These are phyloP conservation scores for Syrphus vitripennis DNA, from an alignment of 2,888 invertebrate genomes.

Conservation along the genomic window DNA sequence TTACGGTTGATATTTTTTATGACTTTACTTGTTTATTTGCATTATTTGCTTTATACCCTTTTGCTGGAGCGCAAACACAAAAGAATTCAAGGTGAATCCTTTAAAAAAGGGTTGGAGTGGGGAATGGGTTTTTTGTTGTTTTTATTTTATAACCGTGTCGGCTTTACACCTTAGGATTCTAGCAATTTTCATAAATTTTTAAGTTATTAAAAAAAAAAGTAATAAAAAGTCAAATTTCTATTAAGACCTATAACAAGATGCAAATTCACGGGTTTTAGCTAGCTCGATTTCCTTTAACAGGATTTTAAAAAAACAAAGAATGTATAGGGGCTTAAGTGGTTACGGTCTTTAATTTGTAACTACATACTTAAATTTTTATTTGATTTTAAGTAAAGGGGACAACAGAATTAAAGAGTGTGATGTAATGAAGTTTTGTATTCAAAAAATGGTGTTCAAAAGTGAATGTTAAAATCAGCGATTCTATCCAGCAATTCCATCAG, in stretches of 20 bases:
- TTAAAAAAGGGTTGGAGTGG: constrained; percentile 1
- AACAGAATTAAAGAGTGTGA: no score
- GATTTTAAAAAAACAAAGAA: background rate
- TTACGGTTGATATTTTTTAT: constrained; percentile 65
- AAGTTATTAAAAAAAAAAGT: constrained; percentile 54
- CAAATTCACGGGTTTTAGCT: constrained; percentile 27
- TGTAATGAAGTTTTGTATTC: no score
- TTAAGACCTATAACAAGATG: constrained; percentile 44
- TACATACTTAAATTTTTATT: background rate
- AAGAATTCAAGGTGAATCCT: background rate
- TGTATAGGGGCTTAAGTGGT: background rate
- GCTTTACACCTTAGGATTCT: constrained; percentile 50
- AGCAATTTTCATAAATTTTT: constrained; percentile 59
- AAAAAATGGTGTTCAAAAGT: no score
- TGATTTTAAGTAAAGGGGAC: background rate
- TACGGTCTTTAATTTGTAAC: background rate
- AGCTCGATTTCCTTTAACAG: constrained; percentile 21
- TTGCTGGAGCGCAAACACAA: constrained; percentile 9
- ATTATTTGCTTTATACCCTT: constrained; percentile 51
- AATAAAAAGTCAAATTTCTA: constrained; percentile 66
- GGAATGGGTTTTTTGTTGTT: background rate
- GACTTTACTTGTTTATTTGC: constrained; percentile 63
- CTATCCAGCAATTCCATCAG: no score
- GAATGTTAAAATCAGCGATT: no score
- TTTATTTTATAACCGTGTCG: background rate